Evolutionary conservation across 2,797 vertebrate genomes (phyloP).

Genomic region (Macropus fuliginosus): DNA sequence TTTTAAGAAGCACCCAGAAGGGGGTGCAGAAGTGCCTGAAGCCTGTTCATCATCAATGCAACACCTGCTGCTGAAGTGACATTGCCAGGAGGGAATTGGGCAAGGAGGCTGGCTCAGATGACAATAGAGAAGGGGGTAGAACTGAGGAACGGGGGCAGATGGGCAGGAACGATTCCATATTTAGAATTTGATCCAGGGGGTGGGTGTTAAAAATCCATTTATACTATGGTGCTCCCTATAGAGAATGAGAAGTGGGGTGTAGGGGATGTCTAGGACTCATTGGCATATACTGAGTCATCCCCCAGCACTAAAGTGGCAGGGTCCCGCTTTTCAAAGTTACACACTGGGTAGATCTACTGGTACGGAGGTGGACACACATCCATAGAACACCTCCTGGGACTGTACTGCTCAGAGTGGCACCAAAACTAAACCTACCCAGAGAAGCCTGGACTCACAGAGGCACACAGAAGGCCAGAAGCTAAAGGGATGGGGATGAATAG

Average conservation of each 20-base stretch:
- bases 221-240: not conserved
- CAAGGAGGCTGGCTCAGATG: not conserved
- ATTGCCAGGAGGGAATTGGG: not conserved
- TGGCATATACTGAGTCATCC: not conserved
- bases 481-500: not conserved
- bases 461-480: not conserved
- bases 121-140: not conserved
- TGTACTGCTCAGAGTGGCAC: not conserved
- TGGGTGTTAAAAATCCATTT: not conserved
- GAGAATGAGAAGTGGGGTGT: not conserved
- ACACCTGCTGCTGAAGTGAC: not conserved
- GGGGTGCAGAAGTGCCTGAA: not conserved
- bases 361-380: not conserved
- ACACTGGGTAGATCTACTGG: not conserved
- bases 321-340: not conserved
- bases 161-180: not conserved
- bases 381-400: not conserved
- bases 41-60: not conserved
- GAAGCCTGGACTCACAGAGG: not conserved
- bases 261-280: not conserved
- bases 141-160: not conserved
- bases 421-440: not conserved
- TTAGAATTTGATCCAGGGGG: not conserved
- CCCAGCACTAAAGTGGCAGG: not conserved
- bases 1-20: not conserved